Evolutionary conservation across 2,888 invertebrate species (phyloP).

Genomic region (Cheilosia urbana): DNA sequence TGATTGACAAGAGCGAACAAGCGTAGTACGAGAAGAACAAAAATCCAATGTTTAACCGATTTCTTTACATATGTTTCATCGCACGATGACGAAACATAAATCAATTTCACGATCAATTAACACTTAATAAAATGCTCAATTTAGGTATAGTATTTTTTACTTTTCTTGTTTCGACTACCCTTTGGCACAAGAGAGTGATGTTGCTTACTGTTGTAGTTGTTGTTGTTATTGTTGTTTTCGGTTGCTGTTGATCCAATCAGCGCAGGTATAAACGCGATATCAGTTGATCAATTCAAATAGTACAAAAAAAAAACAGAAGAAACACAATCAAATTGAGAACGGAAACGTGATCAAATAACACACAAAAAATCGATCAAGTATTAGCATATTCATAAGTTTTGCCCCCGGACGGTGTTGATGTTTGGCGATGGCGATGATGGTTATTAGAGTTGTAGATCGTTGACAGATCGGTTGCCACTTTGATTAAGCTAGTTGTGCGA

Average conservation of each 20-base stretch:
- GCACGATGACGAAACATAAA: conserved; percentile 68
- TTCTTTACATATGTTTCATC: conserved; percentile 34
- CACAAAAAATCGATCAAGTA: conserved; percentile 50
- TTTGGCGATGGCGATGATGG: conserved; percentile 47
- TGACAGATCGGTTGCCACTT: conserved; percentile 59
- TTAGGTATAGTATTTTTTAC: conserved; percentile 40
- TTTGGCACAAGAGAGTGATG: conserved; percentile 51
- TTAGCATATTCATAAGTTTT: conserved; percentile 76
- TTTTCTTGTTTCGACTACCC: conserved; percentile 29
- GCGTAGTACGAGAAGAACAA: neutral
- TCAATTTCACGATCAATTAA: conserved; percentile 83
- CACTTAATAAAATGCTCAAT: conserved; percentile 76
- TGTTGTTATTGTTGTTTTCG: conserved; percentile 1
- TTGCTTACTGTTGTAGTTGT: conserved; percentile 30
- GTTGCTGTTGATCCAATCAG: conserved; percentile 5
- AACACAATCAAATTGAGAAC: conserved; percentile 21
- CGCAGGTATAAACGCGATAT: conserved; percentile 38
- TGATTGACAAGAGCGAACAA: conserved; percentile 28
- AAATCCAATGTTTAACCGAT: conserved; percentile 31
- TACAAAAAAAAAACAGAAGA: conserved; percentile 20
- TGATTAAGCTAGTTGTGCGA: neutral
- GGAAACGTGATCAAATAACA: conserved; percentile 64
- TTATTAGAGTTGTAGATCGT: conserved; percentile 65
- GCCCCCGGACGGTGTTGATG: conserved; percentile 15
- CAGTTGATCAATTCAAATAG: conserved; percentile 20